These are phyloP conservation scores for Mya arenaria DNA, from an alignment of 1,140 invertebrate species.

Conservation along the genomic window DNA sequence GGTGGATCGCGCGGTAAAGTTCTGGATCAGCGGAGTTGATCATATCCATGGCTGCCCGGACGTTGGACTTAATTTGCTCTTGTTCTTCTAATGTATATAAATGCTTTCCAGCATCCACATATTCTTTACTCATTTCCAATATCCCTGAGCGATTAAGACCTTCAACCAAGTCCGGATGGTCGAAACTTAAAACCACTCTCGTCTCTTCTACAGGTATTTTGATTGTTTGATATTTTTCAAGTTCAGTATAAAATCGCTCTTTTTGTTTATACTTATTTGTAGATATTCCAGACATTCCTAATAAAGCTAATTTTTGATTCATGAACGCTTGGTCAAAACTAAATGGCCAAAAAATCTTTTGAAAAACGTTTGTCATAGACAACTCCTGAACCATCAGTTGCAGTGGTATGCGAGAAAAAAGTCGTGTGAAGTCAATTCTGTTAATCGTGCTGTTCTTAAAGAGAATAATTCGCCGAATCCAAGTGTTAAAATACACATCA, in stretches of 20 bases:
- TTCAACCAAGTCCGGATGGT: background rate
- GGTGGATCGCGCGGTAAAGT: conserved; percentile 5
- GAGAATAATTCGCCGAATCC: no score
- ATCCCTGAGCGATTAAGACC: background rate
- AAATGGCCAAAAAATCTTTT: no score
- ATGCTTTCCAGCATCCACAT: conserved; percentile 9
- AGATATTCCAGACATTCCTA: no score
- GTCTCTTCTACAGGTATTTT: background rate
- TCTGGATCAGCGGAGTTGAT: conserved; percentile 5
- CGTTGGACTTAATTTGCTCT: background rate
- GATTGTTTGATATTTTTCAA: conserved; percentile 7
- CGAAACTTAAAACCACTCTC: conserved; percentile 1
- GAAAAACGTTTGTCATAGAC: no score
- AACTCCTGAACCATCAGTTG: no score
- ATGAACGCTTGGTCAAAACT: no score
- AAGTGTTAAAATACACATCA: no score
- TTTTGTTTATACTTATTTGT: no score
- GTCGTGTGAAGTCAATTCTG: no score
- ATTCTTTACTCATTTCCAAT: background rate
- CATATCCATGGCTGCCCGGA: conserved; percentile 1
- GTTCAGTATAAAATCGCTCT: background rate
- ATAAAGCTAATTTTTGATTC: no score
- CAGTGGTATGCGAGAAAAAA: no score
- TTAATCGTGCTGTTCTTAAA: no score
- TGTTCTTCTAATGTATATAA: conserved; percentile 20